Evolutionary conservation across 2,113 vertebrate genomes (phyloP).

Genomic region (Stegostoma tigrinum): DNA sequence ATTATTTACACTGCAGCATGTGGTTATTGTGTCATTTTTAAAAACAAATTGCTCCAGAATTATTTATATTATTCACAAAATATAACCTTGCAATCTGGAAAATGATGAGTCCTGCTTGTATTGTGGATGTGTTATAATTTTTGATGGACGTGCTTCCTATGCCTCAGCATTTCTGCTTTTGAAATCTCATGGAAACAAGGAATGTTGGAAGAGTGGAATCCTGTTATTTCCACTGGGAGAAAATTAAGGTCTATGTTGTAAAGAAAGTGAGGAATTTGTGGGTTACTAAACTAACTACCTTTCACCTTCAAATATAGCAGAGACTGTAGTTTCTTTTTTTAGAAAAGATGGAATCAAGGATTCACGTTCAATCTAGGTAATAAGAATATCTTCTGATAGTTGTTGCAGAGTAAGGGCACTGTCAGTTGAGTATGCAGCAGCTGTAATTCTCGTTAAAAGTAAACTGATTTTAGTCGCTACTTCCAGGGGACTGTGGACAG

Average conservation of each 20-base stretch:
- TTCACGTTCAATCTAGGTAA: background rate
- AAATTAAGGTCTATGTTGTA: background rate
- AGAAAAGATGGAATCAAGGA: background rate
- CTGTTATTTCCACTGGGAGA: background rate
- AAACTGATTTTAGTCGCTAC: background rate
- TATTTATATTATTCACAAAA: background rate
- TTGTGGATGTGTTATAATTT: background rate
- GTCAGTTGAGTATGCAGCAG: background rate
- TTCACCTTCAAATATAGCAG: background rate
- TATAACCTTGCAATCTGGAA: conserved; percentile 7
- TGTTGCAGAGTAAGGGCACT: background rate
- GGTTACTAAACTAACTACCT: background rate
- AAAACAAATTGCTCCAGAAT: background rate
- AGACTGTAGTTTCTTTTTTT: background rate
- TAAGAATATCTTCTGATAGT: background rate
- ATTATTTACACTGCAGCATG: background rate
- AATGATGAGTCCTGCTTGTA: conserved; percentile 13
- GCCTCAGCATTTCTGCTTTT: background rate
- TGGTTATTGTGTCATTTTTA: conserved; percentile 17
- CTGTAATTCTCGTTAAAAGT: background rate
- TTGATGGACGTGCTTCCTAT: conserved; percentile 13
- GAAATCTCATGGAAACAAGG: background rate
- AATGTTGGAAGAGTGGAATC: background rate
- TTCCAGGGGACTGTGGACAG: background rate
- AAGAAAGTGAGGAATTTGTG: background rate